A percentile compares a stretch with the other conserved stretches of the same genome.
Evolutionary conservation across 2,113 vertebrate species (phyloP).

Genomic region (Axis porcinus): DNA sequence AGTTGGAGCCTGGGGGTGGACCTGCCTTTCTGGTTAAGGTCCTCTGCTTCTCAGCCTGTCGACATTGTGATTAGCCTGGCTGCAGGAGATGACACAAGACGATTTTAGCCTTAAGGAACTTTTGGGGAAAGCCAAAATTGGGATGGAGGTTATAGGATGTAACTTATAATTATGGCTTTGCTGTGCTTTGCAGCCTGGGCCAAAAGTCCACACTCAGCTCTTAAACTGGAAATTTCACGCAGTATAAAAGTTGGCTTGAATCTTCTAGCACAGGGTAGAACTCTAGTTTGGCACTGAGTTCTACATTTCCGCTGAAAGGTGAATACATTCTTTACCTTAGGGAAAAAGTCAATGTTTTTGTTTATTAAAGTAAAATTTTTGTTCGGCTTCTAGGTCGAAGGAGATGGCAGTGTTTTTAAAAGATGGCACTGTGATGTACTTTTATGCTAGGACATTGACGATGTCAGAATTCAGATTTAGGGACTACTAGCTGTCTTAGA

Average conservation of each 20-base stretch:
- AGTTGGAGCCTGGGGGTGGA: neutral
- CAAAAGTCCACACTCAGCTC: neutral
- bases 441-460: neutral
- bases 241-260: neutral
- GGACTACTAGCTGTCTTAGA: neutral
- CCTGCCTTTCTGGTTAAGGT: neutral
- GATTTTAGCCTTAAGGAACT: constrained; percentile 13
- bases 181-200: neutral
- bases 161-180: constrained; percentile 7
- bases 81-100: neutral
- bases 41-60: neutral
- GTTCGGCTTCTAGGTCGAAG: neutral
- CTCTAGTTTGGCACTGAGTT: neutral
- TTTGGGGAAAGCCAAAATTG: neutral
- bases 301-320: neutral
- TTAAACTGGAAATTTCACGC: neutral
- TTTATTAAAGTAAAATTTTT: neutral
- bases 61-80: neutral
- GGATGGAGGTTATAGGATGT: neutral
- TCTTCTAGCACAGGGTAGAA: neutral
- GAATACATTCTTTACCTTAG: neutral
- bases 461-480: neutral
- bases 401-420: neutral
- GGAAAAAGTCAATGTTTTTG: neutral
- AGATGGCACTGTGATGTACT: neutral